Evolutionary conservation across 2,888 invertebrate genomes (phyloP).

Genomic region (Auanema freiburgensis): DNA sequence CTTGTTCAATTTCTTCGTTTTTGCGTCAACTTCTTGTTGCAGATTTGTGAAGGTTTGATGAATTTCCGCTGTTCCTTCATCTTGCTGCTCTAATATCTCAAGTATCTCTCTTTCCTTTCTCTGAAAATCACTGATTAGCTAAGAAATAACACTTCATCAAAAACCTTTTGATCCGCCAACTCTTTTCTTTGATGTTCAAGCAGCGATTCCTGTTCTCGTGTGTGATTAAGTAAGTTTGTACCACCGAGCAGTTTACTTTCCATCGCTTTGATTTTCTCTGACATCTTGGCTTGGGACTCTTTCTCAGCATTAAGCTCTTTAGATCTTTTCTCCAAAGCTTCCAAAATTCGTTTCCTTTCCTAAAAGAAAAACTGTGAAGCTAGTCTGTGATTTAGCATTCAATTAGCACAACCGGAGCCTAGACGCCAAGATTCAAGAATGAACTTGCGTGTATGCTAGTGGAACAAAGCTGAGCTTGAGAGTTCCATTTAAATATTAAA

Average conservation of each 20-base stretch:
- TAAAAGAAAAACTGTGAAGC: not conserved
- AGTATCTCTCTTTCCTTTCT: constrained; percentile 82
- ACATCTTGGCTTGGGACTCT: constrained; percentile 13
- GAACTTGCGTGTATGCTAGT: constrained; percentile 16
- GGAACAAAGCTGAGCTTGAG: too few species aligned
- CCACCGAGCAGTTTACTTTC: constrained; percentile 93
- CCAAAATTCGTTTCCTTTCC: constrained; percentile 18
- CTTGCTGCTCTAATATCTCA: constrained; percentile 87
- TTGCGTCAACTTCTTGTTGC: constrained; percentile 94
- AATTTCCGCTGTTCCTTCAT: constrained; percentile 86
- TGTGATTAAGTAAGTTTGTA: constrained; percentile 90
- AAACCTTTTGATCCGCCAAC: constrained; percentile 83
- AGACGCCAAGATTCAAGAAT: constrained; percentile 13
- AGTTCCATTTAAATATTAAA: too few species aligned
- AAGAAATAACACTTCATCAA: not conserved
- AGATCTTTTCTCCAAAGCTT: constrained; percentile 14
- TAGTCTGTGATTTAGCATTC: not conserved
- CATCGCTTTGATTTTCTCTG: constrained; percentile 71
- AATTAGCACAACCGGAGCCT: not conserved
- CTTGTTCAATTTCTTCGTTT: constrained; percentile 88
- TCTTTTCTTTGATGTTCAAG: constrained; percentile 83
- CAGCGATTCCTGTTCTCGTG: constrained; percentile 87
- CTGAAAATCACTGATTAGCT: constrained; percentile 48
- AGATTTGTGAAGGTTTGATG: constrained; percentile 86
- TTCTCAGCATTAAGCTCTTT: constrained; percentile 14